A percentile compares a stretch with the other conserved stretches of the same genome.
phyloP scores from a whole-genome alignment of 2,888 invertebrate species.

The Aethes cnicana region DNA sequence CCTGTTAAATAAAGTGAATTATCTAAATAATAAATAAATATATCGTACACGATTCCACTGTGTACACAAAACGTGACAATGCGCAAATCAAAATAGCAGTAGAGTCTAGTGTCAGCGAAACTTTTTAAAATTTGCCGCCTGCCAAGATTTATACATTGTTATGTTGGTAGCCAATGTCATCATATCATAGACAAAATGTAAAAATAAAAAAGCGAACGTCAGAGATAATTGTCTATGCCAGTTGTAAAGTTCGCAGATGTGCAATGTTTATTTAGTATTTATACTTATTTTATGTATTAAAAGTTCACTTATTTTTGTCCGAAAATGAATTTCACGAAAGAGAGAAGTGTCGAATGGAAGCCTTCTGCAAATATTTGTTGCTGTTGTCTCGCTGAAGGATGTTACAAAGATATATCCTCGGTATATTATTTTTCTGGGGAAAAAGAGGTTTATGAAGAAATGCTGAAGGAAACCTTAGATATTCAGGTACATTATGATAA shows the following conservation, averaged over 20 bases:
- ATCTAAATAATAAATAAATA: too few relatives aligned
- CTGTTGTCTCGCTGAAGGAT: slow-evolving; percentile 48
- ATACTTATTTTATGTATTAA: slow-evolving; percentile 4
- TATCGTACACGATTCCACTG: too few relatives aligned
- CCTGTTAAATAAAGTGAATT: too few relatives aligned
- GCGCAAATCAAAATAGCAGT: too few relatives aligned
- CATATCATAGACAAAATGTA: slow-evolving; percentile 1
- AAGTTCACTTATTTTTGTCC: not conserved
- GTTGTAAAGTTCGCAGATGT: not conserved
- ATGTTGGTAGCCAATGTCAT: not conserved
- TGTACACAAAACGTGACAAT: too few relatives aligned
- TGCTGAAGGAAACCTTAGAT: slow-evolving; percentile 52
- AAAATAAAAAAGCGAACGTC: slow-evolving; percentile 1
- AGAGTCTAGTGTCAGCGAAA: not conserved
- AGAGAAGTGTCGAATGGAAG: slow-evolving; percentile 9
- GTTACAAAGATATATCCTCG: slow-evolving; percentile 42
- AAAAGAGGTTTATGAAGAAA: slow-evolving; percentile 46
- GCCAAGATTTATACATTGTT: not conserved
- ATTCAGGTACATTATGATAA: slow-evolving; percentile 57
- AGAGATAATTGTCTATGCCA: slow-evolving; percentile 4
- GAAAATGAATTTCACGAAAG: slow-evolving; percentile 7
- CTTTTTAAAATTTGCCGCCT: not conserved
- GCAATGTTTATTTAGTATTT: not conserved
- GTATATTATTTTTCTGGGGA: slow-evolving; percentile 42
- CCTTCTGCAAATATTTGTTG: slow-evolving; percentile 43